phyloP scores from a whole-genome alignment of 2,113 vertebrate genomes.

The Syngnathoides biaculeatus region DNA sequence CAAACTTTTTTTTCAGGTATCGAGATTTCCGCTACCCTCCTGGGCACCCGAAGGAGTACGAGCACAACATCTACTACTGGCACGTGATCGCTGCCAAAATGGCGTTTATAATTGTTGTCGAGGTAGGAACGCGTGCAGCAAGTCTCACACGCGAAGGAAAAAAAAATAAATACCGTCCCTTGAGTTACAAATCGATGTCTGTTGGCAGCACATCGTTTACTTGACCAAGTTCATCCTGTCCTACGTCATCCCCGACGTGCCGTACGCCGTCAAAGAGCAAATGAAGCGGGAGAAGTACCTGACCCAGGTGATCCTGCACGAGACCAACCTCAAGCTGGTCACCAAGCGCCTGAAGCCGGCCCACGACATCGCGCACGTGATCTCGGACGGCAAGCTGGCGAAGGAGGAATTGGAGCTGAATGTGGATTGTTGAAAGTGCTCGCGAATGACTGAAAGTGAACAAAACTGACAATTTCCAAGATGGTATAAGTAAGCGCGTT shows the following conservation, averaged over 20 bases:
- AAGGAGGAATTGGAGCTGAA: constrained; percentile 31
- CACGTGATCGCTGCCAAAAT: constrained; percentile 90
- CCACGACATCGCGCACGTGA: constrained; percentile 25
- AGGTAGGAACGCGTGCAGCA: constrained; percentile 68
- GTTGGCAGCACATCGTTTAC: constrained; percentile 85
- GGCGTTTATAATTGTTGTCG: constrained; percentile 89
- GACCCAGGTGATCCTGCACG: constrained; percentile 86
- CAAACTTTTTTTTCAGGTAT: constrained; percentile 70
- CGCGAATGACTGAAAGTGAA: background rate
- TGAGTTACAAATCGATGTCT: constrained; percentile 1
- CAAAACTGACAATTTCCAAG: background rate
- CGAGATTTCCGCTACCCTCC: constrained; percentile 88
- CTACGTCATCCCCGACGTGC: constrained; percentile 85
- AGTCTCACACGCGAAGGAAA: background rate
- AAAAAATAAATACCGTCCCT: background rate
- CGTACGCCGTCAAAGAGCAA: constrained; percentile 81
- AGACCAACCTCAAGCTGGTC: constrained; percentile 79
- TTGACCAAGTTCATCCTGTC: constrained; percentile 87
- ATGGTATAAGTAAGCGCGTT: background rate
- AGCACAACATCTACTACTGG: constrained; percentile 88
- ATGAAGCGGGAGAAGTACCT: constrained; percentile 90
- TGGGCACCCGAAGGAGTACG: constrained; percentile 80
- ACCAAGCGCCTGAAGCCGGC: constrained; percentile 70
- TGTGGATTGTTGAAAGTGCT: background rate
- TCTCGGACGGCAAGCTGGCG: accelerated